phyloP scores from a whole-genome alignment of 2,113 vertebrate genomes.

The Bungarus multicinctus region DNA sequence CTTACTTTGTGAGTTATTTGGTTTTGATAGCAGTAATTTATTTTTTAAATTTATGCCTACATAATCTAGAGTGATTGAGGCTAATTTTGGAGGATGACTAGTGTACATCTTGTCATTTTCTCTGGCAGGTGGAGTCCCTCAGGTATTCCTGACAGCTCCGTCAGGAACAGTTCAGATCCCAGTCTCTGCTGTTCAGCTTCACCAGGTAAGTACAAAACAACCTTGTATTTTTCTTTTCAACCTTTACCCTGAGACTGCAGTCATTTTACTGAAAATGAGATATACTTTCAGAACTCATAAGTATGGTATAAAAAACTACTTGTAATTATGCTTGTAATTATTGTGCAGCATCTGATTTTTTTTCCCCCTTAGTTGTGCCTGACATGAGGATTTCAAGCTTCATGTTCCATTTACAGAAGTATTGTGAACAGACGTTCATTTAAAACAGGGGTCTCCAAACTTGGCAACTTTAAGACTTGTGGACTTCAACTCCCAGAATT shows the following conservation, averaged over 20 bases:
- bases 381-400: not conserved
- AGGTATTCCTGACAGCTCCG: constrained; percentile 94
- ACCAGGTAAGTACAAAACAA: constrained; percentile 81
- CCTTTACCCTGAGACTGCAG: not conserved
- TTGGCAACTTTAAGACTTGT: no score
- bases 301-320: not conserved
- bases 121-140: constrained; percentile 83
- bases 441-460: not conserved
- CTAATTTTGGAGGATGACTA: not conserved
- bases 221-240: not conserved
- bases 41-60: not conserved
- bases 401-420: not conserved
- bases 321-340: not conserved
- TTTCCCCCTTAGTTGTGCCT: not conserved
- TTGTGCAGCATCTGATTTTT: not conserved
- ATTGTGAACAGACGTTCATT: not conserved
- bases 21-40: not conserved
- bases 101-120: constrained; percentile 38
- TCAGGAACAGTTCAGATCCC: constrained; percentile 96
- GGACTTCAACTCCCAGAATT: no score
- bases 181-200: constrained; percentile 95
- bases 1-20: not conserved
- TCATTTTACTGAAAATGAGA: not conserved
- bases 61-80: not conserved
- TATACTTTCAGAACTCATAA: not conserved